phyloP scores from a whole-genome alignment of 1,140 invertebrate genomes.

The Pachyrhynchus sulphureomaculatus region DNA sequence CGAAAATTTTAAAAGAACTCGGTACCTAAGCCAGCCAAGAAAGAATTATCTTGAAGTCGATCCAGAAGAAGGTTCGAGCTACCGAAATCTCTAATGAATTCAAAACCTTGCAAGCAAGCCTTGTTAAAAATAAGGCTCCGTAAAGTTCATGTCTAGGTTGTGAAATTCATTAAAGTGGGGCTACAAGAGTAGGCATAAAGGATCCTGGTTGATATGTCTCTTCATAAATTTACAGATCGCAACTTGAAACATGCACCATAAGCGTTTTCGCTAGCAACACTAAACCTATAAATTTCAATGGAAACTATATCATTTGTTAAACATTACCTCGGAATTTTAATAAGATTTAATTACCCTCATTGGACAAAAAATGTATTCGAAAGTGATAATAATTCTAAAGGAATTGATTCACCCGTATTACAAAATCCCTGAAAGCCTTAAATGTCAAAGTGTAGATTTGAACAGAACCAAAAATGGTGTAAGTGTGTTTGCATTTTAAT shows the following conservation, averaged over 20 bases:
- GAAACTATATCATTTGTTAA: neutral
- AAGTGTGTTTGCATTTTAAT: too few species aligned
- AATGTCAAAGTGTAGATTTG: too few species aligned
- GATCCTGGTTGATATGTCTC: neutral
- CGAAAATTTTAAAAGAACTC: too few species aligned
- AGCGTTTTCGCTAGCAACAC: conserved; percentile 44
- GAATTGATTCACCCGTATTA: conserved; percentile 50
- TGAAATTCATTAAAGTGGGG: neutral
- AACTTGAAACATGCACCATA: conserved; percentile 48
- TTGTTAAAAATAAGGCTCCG: neutral
- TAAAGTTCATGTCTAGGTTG: conserved; percentile 1
- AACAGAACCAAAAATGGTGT: too few species aligned
- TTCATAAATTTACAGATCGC: neutral
- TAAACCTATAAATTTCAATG: conserved; percentile 47
- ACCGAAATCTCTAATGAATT: neutral
- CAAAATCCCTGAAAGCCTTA: too few species aligned
- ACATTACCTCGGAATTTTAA: conserved; percentile 27
- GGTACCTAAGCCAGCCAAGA: too few species aligned
- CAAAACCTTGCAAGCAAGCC: neutral
- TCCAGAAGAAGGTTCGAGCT: neutral
- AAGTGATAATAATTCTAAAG: conserved; percentile 8
- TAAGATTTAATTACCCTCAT: conserved; percentile 13
- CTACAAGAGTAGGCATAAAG: neutral
- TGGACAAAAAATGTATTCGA: conserved; percentile 29
- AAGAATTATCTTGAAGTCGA: neutral